phyloP scores from a whole-genome alignment of 1,140 invertebrate species.

The Aphelenchoides fujianensis region DNA sequence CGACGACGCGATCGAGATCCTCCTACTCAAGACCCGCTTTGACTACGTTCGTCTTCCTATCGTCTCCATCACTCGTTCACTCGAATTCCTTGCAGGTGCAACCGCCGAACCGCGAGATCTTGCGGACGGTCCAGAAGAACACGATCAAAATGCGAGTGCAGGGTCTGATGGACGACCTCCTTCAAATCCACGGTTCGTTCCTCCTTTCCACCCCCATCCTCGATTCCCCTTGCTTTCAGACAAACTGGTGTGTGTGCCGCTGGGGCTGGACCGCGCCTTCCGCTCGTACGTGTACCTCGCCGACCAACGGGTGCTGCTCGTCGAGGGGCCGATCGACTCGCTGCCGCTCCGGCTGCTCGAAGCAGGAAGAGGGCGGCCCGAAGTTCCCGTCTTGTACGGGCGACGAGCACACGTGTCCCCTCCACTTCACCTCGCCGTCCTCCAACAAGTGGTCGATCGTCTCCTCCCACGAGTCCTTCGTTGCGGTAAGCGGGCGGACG shows the following conservation, averaged over 20 bases:
- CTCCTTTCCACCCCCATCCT: neutral
- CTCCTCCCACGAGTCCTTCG: neutral
- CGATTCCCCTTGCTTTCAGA: constrained; percentile 4
- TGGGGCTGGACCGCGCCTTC: constrained; percentile 8
- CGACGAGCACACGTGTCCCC: neutral
- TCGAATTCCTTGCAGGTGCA: too few relatives aligned
- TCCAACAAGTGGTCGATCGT: neutral
- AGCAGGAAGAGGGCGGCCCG: neutral
- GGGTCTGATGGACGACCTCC: neutral
- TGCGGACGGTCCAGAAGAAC: constrained; percentile 8
- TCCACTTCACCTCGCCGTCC: neutral
- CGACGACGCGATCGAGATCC: neutral
- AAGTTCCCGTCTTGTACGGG: neutral
- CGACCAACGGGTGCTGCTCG: neutral
- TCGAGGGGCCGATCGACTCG: constrained; percentile 2
- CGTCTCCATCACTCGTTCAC: too few relatives aligned
- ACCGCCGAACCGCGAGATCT: neutral
- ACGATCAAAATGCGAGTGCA: neutral
- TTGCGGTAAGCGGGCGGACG: neutral
- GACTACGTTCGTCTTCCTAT: too few relatives aligned
- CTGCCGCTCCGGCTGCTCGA: neutral
- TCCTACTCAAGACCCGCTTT: constrained; percentile 5
- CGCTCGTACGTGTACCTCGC: constrained; percentile 3
- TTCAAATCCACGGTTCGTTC: neutral
- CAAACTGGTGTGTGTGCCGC: neutral